Conservation (phyloP, 1,140 invertebrate species). For the Bombus cullumanus region DNA sequence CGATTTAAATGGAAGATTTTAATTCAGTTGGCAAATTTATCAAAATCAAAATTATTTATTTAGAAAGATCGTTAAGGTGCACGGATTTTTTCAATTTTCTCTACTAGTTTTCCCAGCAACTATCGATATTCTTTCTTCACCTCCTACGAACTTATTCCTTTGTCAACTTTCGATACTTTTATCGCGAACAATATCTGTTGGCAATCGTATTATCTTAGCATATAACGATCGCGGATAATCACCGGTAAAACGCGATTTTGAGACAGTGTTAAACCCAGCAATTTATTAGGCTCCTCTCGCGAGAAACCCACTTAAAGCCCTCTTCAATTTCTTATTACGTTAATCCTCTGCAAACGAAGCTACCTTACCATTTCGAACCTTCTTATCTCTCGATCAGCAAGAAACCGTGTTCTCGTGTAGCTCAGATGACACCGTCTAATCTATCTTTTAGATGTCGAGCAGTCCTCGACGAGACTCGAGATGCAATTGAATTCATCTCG, state of each 20-base stretch:
- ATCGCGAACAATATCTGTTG: too few species aligned
- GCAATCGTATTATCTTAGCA: neutral
- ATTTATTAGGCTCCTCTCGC: neutral
- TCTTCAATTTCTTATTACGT: slow-evolving; percentile 20
- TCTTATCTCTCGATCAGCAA: slow-evolving; percentile 12
- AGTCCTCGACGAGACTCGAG: neutral
- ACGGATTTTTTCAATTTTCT: too few species aligned
- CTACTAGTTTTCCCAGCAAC: too few species aligned
- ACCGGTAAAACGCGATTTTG: neutral
- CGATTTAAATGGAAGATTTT: too few species aligned
- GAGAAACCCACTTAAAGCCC: neutral
- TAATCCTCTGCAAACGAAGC: slow-evolving; percentile 20
- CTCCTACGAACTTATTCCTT: too few species aligned
- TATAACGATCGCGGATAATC: neutral
- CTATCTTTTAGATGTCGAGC: neutral
- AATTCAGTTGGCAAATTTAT: too few species aligned
- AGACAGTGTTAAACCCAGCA: neutral
- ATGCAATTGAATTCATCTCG: slow-evolving; percentile 8
- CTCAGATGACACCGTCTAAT: slow-evolving; percentile 2
- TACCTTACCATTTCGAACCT: neutral
- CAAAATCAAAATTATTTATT: too few species aligned
- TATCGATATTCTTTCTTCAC: too few species aligned
- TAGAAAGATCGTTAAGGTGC: too few species aligned
- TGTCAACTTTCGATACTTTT: too few species aligned
- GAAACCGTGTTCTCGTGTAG: slow-evolving; percentile 1